Evolutionary conservation across 2,888 invertebrate genomes (phyloP).

Genomic region (Pimpla rufipes): DNA sequence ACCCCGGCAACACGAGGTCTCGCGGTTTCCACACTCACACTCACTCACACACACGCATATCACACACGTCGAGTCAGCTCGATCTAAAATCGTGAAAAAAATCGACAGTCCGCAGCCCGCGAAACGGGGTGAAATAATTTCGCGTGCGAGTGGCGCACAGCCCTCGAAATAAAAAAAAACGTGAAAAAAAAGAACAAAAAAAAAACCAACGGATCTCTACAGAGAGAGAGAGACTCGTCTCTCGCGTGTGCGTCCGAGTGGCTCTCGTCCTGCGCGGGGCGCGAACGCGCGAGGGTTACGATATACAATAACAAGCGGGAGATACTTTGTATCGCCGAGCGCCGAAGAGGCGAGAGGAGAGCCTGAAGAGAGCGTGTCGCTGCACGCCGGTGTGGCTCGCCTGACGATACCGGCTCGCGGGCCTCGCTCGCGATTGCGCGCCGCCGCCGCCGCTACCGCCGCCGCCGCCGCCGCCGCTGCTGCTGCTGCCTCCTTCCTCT

Average conservation of each 20-base stretch:
- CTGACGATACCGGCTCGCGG: constrained; percentile 70
- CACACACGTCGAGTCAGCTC: background rate
- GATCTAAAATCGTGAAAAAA: background rate
- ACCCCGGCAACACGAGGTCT: background rate
- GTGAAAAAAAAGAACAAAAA: background rate
- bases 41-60: background rate
- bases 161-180: background rate
- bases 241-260: background rate
- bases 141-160: background rate
- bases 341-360: constrained; percentile 8
- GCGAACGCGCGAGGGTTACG: background rate
- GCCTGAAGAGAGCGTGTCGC: constrained; percentile 63
- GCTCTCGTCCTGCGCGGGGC: constrained; percentile 1
- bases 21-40: background rate
- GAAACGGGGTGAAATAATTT: constrained; percentile 1
- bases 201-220: background rate
- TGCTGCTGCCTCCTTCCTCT: constrained; percentile 58
- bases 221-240: too few relatives aligned
- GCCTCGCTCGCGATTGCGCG: constrained; percentile 69
- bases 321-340: constrained; percentile 24
- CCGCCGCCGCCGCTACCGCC: background rate
- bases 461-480: too few relatives aligned
- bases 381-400: constrained; percentile 65
- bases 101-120: background rate
- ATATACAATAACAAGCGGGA: background rate